Evolutionary conservation across 2,797 vertebrate species (phyloP).

Genomic region (Malurus leucopterus): DNA sequence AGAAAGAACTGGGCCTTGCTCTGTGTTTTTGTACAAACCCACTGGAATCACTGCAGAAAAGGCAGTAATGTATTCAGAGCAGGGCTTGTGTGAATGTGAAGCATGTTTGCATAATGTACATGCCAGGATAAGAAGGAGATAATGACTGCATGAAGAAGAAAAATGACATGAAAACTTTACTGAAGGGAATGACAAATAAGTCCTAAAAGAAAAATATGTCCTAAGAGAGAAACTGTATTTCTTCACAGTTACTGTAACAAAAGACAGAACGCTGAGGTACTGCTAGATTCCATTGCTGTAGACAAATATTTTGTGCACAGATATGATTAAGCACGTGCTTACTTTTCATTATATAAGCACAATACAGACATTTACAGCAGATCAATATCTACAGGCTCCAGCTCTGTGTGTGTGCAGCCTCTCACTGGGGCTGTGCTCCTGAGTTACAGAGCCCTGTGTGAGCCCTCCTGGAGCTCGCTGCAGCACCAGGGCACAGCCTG

Average conservation of each 20-base stretch:
- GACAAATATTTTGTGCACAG: neutral
- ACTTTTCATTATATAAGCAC: neutral
- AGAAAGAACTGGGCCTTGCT: neutral
- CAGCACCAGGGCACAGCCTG: neutral
- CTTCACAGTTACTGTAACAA: neutral
- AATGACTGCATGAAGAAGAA: neutral
- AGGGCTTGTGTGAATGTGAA: neutral
- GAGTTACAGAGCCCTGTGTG: neutral
- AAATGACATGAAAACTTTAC: neutral
- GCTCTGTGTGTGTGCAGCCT: neutral
- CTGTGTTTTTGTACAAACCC: neutral
- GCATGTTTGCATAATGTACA: neutral
- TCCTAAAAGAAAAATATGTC: neutral
- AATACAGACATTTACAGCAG: neutral
- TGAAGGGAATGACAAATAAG: neutral
- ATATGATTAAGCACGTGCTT: neutral
- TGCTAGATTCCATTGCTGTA: neutral
- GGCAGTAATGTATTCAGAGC: neutral
- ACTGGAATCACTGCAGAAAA: neutral
- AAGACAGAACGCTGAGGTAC: neutral
- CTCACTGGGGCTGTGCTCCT: neutral
- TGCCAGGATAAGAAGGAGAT: neutral
- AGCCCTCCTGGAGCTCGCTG: neutral
- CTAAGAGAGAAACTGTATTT: neutral
- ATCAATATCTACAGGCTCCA: accelerated